phyloP scores from a whole-genome alignment of 2,888 invertebrate genomes.

The Apodemia mormo region DNA sequence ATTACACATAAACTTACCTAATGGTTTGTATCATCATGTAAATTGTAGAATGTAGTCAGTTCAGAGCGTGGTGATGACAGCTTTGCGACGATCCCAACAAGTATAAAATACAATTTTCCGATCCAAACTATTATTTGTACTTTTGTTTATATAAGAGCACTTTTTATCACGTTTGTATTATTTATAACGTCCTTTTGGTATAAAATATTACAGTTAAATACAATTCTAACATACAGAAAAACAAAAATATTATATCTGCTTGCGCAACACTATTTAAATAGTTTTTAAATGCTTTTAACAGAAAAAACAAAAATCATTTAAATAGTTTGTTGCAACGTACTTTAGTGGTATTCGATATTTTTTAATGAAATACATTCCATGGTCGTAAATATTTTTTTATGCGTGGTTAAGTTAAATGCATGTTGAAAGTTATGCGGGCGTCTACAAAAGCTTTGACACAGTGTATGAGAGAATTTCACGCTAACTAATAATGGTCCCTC shows the following conservation, averaged over 20 bases:
- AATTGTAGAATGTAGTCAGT: constrained; percentile 52
- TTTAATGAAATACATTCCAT: constrained; percentile 22
- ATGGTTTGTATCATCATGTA: constrained; percentile 67
- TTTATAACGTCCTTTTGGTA: constrained; percentile 36
- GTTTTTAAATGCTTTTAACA: too few species aligned
- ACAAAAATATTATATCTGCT: too few species aligned
- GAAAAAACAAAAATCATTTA: too few species aligned
- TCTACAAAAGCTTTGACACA: constrained; percentile 45
- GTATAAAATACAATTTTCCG: constrained; percentile 31
- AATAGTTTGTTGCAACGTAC: too few species aligned
- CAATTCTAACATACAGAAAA: constrained; percentile 21
- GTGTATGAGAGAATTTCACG: constrained; percentile 20
- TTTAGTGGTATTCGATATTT: neutral
- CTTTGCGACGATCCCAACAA: neutral
- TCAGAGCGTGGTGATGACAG: constrained; percentile 34
- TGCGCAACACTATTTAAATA: too few species aligned
- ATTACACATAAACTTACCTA: constrained; percentile 57
- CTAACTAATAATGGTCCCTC: neutral
- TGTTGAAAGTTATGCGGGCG: constrained; percentile 34
- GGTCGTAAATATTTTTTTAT: constrained; percentile 33
- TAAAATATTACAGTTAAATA: constrained; percentile 23
- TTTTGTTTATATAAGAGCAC: constrained; percentile 19
- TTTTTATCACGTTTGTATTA: constrained; percentile 23
- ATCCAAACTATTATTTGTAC: constrained; percentile 28
- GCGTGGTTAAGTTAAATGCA: constrained; percentile 24